A percentile compares a stretch with the other conserved stretches of the same genome.
Conservation (phyloP, 1,140 invertebrate species). For the Cherax quadricarinatus region DNA sequence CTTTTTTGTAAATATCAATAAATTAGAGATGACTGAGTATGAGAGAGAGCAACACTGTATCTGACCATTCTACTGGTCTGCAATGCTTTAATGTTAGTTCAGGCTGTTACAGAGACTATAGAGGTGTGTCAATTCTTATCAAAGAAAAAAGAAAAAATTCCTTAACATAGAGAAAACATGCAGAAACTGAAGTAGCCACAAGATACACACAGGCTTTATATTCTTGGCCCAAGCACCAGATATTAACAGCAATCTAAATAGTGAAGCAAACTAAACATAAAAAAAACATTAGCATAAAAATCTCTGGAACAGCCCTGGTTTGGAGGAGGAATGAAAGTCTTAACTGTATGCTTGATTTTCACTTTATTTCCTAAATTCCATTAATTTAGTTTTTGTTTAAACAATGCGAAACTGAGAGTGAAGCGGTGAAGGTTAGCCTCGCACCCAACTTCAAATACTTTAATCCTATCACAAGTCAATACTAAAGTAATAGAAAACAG, state of each 20-base stretch:
- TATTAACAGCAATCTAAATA: not conserved
- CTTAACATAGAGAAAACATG: slow-evolving; percentile 48
- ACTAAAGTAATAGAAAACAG: slow-evolving; percentile 39
- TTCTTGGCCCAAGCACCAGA: slow-evolving; percentile 2
- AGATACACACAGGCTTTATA: slow-evolving; percentile 10
- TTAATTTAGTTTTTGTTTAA: slow-evolving; percentile 38
- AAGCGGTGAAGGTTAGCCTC: slow-evolving; percentile 13
- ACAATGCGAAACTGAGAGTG: slow-evolving; percentile 48
- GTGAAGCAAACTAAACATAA: not conserved
- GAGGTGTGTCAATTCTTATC: slow-evolving; percentile 27
- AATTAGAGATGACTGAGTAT: too few relatives aligned
- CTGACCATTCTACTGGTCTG: not conserved
- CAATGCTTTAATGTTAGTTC: slow-evolving; percentile 40
- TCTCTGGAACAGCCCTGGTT: slow-evolving; percentile 65
- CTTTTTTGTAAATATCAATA: too few relatives aligned
- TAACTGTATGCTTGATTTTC: slow-evolving; percentile 26
- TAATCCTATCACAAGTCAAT: slow-evolving; percentile 45
- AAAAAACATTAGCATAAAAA: slow-evolving; percentile 29
- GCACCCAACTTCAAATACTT: slow-evolving; percentile 38
- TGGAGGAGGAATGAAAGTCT: slow-evolving; percentile 57
- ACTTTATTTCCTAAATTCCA: slow-evolving; percentile 62
- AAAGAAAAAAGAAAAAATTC: slow-evolving; percentile 10
- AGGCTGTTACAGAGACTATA: slow-evolving; percentile 67
- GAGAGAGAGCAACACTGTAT: not conserved
- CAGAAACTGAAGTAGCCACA: slow-evolving; percentile 30